phyloP scores from a whole-genome alignment of 2,888 invertebrate genomes.

The Cylloceria caligata region DNA sequence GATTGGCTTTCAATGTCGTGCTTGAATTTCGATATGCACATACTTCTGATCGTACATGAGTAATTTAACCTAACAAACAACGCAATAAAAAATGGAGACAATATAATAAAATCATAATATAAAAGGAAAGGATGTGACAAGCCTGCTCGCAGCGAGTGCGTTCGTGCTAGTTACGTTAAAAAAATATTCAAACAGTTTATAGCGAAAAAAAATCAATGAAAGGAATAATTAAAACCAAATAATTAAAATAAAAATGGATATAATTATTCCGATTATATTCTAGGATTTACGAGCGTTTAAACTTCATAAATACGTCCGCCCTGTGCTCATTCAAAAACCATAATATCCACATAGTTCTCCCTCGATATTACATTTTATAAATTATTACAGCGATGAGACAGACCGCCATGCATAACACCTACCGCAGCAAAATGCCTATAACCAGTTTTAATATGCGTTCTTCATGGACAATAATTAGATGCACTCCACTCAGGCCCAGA shows the following conservation, averaged over 20 bases:
- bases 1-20: too few relatives aligned
- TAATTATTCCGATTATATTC: constrained; percentile 21
- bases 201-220: not conserved
- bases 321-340: not conserved
- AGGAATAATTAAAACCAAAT: not conserved
- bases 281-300: constrained; percentile 6
- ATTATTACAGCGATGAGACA: constrained; percentile 35
- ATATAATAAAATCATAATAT: too few relatives aligned
- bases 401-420: not conserved
- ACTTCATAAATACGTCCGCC: constrained; percentile 15
- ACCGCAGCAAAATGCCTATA: constrained; percentile 33
- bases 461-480: constrained; percentile 69
- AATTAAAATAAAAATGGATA: too few relatives aligned
- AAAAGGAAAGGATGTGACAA: too few relatives aligned
- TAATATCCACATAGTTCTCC: too few relatives aligned
- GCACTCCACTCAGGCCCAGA: constrained; percentile 35
- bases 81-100: too few relatives aligned
- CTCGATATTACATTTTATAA: constrained; percentile 32
- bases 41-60: too few relatives aligned
- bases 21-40: too few relatives aligned
- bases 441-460: constrained; percentile 63
- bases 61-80: too few relatives aligned
- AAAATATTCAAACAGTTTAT: not conserved
- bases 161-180: too few relatives aligned
- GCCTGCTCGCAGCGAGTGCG: too few relatives aligned